Conservation (phyloP, 1,140 invertebrate genomes). For the Portunus trituberculatus region DNA sequence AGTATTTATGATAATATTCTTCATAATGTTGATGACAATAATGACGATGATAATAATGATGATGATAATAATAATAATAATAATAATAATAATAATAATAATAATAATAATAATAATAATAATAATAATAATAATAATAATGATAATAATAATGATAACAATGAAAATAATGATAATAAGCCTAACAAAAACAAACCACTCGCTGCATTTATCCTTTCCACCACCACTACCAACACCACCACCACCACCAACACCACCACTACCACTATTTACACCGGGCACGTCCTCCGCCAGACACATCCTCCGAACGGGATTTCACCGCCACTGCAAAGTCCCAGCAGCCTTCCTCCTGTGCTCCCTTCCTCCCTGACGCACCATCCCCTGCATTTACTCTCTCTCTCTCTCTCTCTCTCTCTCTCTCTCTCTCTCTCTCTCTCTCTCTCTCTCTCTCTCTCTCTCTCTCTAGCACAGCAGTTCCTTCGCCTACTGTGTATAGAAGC, state of each 20-base stretch:
- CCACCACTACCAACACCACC: background rate
- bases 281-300: no score
- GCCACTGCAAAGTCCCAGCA: background rate
- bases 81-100: no score
- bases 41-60: no score
- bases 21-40: no score
- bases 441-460: slow-evolving; percentile 48
- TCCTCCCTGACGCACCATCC: background rate
- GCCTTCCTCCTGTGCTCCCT: background rate
- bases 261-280: background rate
- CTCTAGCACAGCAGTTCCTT: background rate
- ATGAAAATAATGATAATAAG: no score
- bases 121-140: background rate
- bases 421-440: slow-evolving; percentile 34
- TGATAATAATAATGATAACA: no score
- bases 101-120: no score
- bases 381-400: background rate
- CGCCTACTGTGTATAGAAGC: slow-evolving; percentile 26
- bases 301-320: background rate
- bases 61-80: no score
- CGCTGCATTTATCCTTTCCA: background rate
- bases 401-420: background rate
- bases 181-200: background rate
- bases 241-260: background rate
- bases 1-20: no score